Evolutionary conservation across 2,113 vertebrate species (phyloP).

Genomic region (Lethenteron reissneri): DNA sequence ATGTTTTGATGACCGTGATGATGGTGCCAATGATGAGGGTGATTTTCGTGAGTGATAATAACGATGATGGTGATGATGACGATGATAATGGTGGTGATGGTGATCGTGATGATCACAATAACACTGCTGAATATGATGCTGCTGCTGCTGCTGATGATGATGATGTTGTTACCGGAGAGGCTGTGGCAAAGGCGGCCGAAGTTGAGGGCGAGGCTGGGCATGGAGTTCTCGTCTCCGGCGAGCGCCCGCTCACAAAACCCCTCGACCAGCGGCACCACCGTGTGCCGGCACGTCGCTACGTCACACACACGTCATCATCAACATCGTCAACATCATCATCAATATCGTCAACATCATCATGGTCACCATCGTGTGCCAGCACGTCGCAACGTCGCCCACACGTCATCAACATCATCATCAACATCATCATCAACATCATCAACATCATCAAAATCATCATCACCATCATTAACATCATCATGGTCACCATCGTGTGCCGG

Average conservation of each 20-base stretch:
- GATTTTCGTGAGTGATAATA: slow-evolving; percentile 10
- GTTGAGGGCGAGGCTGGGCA: slow-evolving; percentile 59
- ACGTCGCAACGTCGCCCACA: slow-evolving; percentile 24
- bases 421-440: background rate
- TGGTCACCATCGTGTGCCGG: slow-evolving; percentile 33
- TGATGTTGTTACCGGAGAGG: slow-evolving; percentile 38
- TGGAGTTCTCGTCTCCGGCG: slow-evolving; percentile 52
- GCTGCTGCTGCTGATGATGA: no score
- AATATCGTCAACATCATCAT: slow-evolving; percentile 1
- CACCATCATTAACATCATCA: no score
- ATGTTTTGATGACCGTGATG: no score
- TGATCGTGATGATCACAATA: no score
- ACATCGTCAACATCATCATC: background rate
- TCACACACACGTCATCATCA: background rate
- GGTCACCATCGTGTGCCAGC: slow-evolving; percentile 47
- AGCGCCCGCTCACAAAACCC: slow-evolving; percentile 63
- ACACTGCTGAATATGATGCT: no score
- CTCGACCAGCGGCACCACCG: slow-evolving; percentile 55
- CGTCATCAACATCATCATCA: background rate
- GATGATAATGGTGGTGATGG: no score
- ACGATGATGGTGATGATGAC: background rate
- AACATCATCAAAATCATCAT: background rate
- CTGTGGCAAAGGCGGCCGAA: slow-evolving; percentile 71
- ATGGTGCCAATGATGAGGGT: no score
- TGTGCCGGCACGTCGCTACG: slow-evolving; percentile 41